These are phyloP conservation scores for Podilymbus podiceps DNA, from an alignment of 2,113 vertebrate genomes.

Conservation along the genomic window DNA sequence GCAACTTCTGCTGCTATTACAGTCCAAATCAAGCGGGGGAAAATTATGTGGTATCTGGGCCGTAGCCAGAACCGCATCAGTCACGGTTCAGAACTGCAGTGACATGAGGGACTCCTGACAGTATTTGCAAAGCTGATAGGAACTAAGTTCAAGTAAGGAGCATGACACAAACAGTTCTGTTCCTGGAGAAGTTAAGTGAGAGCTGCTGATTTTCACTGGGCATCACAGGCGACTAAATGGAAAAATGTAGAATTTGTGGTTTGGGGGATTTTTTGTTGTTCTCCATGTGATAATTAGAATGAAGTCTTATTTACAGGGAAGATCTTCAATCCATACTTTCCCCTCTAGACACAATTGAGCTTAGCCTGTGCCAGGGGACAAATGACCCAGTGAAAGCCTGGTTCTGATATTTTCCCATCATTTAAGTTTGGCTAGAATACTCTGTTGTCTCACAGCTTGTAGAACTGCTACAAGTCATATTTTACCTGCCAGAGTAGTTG, in stretches of 20 bases:
- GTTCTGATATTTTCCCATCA: neutral
- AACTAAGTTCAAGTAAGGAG: neutral
- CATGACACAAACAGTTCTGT: neutral
- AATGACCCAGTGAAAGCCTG: neutral
- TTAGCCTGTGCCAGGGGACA: neutral
- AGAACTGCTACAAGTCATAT: neutral
- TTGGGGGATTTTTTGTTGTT: neutral
- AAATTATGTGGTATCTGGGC: neutral
- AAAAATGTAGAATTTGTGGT: neutral
- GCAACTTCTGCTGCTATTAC: neutral
- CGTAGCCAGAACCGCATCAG: neutral
- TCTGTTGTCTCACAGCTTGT: neutral
- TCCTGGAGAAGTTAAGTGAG: neutral
- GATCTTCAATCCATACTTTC: neutral
- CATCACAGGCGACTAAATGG: neutral
- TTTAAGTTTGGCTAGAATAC: neutral
- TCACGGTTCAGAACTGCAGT: neutral
- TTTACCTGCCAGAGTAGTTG: constrained; percentile 69
- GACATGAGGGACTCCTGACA: neutral
- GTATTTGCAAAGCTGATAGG: neutral
- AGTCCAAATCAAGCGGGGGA: neutral
- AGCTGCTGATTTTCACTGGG: neutral
- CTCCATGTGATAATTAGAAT: neutral
- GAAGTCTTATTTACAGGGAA: neutral
- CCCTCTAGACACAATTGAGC: neutral